Evolutionary conservation across 2,797 vertebrate genomes (phyloP), one percentile per base, ranked within the genome.

Genomic region (Helarctos malayanus): DNA sequence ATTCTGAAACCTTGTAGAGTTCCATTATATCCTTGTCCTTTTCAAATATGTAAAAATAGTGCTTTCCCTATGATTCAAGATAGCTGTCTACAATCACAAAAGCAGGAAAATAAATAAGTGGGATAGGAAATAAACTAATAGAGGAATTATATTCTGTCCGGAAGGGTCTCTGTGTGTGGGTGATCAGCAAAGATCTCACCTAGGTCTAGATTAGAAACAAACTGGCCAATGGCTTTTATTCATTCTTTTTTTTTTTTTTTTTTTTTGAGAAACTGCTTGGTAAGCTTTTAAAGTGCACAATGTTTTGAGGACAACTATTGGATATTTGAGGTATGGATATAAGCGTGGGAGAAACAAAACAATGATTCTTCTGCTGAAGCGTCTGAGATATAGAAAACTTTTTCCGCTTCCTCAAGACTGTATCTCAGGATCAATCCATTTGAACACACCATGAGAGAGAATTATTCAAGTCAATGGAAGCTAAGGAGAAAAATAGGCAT

Each of bases 261-360:
- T 68, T 68, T 45, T 18, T 10, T 61, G n/a, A 89, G 63, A 86
- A 87, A 54, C 82, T 89, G 89, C 83, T 41, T 82, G 23, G 57
- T 78, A 49, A 61, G 12, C 5, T 21, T 56, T 84, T 91, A 89
- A 75, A 82, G 54, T 68, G 93, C 32, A 52, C 9, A 38, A 2
- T 79, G 71, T 63, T 81, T 94, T 95, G 32, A 94, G 82, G 49
- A 94, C n/a, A 93, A 52, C 56, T 54, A 9, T 92, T 84, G 93
- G 89, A 96, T 91, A 95, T 93, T 75, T 93, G 52, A 87, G 41
- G 10, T 92, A 57, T 2, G 45, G 93, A 65, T 63, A 57, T 32
- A 82, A 84, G 68, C 69, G 84, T 2, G 47, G 76, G 14, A 90
- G 38, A 83, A 95, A 75, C 18, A 63, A 78, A 94, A 38, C 7